Base-by-base conservation (phyloP, 1,140 invertebrate species). In the Venustaconcha ellipsiformis region DNA sequence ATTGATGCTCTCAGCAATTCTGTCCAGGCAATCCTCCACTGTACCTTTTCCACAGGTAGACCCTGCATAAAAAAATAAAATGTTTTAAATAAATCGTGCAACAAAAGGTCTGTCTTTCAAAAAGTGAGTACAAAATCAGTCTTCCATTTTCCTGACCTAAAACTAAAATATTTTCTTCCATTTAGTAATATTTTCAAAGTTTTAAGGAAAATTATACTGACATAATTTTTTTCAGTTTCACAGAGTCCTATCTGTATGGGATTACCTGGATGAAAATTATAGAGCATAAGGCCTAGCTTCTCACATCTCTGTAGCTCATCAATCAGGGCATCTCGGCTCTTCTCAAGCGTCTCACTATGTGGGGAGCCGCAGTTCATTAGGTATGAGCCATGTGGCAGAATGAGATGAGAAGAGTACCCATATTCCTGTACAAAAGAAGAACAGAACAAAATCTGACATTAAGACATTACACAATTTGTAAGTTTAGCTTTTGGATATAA, bases 251-350 rank as follows among this genome's bases (percentile, higher is more conserved):
- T 37, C 8, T 37, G 8, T 37, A 37, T 23, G 23, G 57, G 17
- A 58, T 70, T 75, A 91, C 92, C 92, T 74, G 92, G 92, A 82
- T 92, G 92, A 69, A 92, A 91, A 76, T 92, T 92, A 81, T 89
- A 92, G n/a, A 91, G 82, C 30, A 80, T 83, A 15, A 92, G 87
- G 20, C 91, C 91, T 4, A 92, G 84, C 59, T 84, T 83, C 73
- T 92, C 89, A 86, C 92, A 92, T 60, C 91, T 79, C 70, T 86
- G 75, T 18, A 92, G 81, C 68, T 92, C 92, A 78, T 92, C 92
- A 12, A 92, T 70, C 23, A 92, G 80, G 14, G 84, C 79, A 26
- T 83, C 84, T 57, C 90, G 70, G 75, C 90, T 92, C 75, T 92
- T 92, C 60, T 83, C 74, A 58, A 92, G 82, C 18, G 83, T 88